Conservation (phyloP, 2,797 vertebrate species). For the Poeciliopsis gracilis region DNA sequence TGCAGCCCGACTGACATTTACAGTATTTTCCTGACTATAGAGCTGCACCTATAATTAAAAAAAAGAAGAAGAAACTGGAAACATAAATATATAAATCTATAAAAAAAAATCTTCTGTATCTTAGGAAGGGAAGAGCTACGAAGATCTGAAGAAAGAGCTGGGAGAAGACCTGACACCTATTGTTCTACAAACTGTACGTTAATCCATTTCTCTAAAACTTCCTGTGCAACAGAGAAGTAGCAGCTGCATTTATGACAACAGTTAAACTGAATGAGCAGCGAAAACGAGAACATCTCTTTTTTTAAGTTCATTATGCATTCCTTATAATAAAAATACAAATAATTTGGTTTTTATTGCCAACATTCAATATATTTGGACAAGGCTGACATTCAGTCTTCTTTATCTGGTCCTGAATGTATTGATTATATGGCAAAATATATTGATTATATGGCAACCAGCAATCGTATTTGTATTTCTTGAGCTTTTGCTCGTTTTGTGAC, state of each 20-base stretch:
- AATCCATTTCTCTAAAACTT: constrained; percentile 5
- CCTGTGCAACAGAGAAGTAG: neutral
- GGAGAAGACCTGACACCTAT: constrained; percentile 73
- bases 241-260: neutral
- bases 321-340: neutral
- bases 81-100: too few relatives aligned
- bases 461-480: neutral
- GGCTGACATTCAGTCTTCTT: neutral
- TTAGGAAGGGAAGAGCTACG: constrained; percentile 87
- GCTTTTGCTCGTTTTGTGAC: neutral
- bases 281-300: neutral
- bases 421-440: neutral
- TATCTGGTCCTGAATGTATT: neutral
- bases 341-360: neutral
- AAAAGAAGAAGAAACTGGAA: too few relatives aligned
- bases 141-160: constrained; percentile 87
- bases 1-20: neutral
- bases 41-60: too few relatives aligned
- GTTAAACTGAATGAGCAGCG: neutral
- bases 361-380: neutral
- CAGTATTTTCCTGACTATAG: neutral
- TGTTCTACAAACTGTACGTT: constrained; percentile 72
- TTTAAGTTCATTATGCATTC: neutral
- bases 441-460: neutral
- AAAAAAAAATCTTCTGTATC: neutral